phyloP scores from a whole-genome alignment of 2,113 vertebrate genomes.

The Paramormyrops kingsleyae region DNA sequence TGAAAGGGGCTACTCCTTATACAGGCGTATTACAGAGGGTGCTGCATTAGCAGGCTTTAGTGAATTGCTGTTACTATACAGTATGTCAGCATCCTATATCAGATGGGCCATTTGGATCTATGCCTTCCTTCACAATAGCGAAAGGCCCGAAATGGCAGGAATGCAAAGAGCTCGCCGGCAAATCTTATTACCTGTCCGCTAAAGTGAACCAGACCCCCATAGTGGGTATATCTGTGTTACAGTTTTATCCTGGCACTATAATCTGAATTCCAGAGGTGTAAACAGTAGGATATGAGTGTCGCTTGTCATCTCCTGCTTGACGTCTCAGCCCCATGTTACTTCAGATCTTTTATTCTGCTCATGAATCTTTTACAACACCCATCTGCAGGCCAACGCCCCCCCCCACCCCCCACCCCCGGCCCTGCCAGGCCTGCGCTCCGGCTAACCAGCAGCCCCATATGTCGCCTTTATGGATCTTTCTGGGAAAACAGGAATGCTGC shows the following conservation, averaged over 20 bases:
- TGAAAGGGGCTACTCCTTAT: neutral
- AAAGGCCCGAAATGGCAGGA: neutral
- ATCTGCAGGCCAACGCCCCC: constrained; percentile 70
- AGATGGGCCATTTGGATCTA: neutral
- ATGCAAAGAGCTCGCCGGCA: neutral
- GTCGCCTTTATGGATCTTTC: constrained; percentile 71
- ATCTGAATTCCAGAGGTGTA: constrained; percentile 18
- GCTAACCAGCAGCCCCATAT: constrained; percentile 75
- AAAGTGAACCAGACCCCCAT: neutral
- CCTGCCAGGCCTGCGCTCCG: constrained; percentile 67
- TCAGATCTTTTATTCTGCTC: constrained; percentile 72
- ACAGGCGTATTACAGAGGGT: neutral
- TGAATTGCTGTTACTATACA: neutral
- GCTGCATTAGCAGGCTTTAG: neutral
- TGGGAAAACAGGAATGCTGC: constrained; percentile 59
- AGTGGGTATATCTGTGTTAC: neutral
- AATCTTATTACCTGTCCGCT: neutral
- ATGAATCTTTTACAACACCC: constrained; percentile 86
- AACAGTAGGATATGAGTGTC: constrained; percentile 27
- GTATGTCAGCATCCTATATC: neutral
- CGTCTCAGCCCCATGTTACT: constrained; percentile 71
- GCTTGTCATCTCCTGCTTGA: constrained; percentile 56
- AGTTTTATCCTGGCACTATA: neutral
- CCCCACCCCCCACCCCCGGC: constrained; percentile 46
- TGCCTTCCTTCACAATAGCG: neutral